These are phyloP conservation scores for Bicyclus anynana DNA, from an alignment of 1,140 invertebrate species.

Conservation along the genomic window DNA sequence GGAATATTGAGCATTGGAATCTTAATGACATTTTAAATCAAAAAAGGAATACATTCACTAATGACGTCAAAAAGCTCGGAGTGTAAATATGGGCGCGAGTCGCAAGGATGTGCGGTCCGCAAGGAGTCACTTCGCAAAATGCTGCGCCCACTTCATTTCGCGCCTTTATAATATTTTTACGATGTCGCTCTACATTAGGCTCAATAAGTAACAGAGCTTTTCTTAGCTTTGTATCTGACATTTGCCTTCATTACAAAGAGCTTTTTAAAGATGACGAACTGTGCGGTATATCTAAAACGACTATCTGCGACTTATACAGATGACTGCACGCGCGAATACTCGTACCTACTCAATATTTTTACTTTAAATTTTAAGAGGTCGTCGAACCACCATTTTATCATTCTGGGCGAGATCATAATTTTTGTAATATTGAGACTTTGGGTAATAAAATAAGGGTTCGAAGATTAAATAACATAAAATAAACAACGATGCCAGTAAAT, in stretches of 20 bases:
- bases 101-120: slow-evolving; percentile 57
- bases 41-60: slow-evolving; percentile 44
- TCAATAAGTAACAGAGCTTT: slow-evolving; percentile 70
- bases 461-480: slow-evolving; percentile 2
- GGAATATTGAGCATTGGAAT: slow-evolving; percentile 41
- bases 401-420: slow-evolving; percentile 2
- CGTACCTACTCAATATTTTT: no score
- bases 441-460: slow-evolving; percentile 2
- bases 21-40: slow-evolving; percentile 41
- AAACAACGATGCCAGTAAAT: not conserved
- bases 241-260: slow-evolving; percentile 47
- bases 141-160: slow-evolving; percentile 47
- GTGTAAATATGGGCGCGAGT: slow-evolving; percentile 30
- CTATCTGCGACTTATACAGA: not conserved
- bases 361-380: slow-evolving; percentile 8
- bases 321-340: not conserved
- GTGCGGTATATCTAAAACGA: slow-evolving; percentile 11
- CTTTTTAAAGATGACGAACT: slow-evolving; percentile 53
- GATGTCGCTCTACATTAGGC: slow-evolving; percentile 64
- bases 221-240: slow-evolving; percentile 63
- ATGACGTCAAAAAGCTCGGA: slow-evolving; percentile 21
- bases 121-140: slow-evolving; percentile 70
- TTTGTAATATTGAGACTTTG: not conserved
- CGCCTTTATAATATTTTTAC: slow-evolving; percentile 74
- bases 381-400: slow-evolving; percentile 16